phyloP scores from a whole-genome alignment of 1,140 invertebrate species.

The Galleria mellonella region DNA sequence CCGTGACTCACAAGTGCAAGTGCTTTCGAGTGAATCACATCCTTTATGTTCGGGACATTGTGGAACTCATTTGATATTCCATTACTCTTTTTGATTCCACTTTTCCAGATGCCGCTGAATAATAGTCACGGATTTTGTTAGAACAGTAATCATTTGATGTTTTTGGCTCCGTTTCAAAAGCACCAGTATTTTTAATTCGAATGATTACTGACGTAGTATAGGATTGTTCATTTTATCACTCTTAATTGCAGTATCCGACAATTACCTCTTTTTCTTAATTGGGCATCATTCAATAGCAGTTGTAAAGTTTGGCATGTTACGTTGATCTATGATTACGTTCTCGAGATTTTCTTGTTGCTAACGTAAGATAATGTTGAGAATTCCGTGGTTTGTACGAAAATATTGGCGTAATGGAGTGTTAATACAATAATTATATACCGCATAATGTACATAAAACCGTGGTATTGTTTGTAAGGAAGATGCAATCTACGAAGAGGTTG shows the following conservation, averaged over 20 bases:
- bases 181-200: slow-evolving; percentile 31
- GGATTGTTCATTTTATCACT: slow-evolving; percentile 20
- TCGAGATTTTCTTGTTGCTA: too few species aligned
- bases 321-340: too few species aligned
- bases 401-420: too few species aligned
- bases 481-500: slow-evolving; percentile 35
- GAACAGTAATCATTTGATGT: slow-evolving; percentile 38
- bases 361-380: too few species aligned
- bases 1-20: slow-evolving; percentile 45
- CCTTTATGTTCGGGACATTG: slow-evolving; percentile 44
- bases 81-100: slow-evolving; percentile 53
- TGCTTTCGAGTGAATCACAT: slow-evolving; percentile 52
- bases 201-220: slow-evolving; percentile 35
- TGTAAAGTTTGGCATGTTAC: too few species aligned
- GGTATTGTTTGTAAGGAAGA: slow-evolving; percentile 25
- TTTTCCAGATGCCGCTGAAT: slow-evolving; percentile 31
- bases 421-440: too few species aligned
- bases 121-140: slow-evolving; percentile 33
- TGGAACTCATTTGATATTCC: slow-evolving; percentile 34
- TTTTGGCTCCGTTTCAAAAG: slow-evolving; percentile 50
- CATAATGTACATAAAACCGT: neutral
- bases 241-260: neutral
- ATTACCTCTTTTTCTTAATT: slow-evolving; percentile 1
- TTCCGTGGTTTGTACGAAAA: too few species aligned
- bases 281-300: neutral